These are phyloP conservation scores for Microvelia longipes DNA, from an alignment of 1,140 invertebrate genomes.

Conservation along the genomic window DNA sequence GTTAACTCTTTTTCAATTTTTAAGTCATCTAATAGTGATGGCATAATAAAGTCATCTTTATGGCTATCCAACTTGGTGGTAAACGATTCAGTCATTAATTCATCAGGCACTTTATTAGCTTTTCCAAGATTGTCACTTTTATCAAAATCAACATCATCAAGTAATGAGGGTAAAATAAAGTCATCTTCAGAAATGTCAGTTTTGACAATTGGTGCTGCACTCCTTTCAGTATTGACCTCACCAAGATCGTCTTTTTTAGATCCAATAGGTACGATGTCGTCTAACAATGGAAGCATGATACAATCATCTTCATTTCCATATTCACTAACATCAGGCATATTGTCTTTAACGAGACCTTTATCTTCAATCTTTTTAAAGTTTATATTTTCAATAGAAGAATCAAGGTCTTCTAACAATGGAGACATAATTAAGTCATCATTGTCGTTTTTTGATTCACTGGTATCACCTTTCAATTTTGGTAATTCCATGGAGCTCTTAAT, in stretches of 20 bases:
- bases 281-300: background rate
- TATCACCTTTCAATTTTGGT: no score
- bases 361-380: background rate
- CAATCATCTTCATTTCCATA: background rate
- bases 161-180: background rate
- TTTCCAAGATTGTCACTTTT: background rate
- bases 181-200: background rate
- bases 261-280: background rate
- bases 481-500: no score
- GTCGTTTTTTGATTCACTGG: no score
- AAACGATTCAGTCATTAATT: no score
- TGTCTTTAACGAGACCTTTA: background rate
- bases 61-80: no score
- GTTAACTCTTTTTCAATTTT: no score
- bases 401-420: background rate
- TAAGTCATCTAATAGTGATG: no score
- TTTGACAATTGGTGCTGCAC: background rate
- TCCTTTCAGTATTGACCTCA: background rate
- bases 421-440: background rate
- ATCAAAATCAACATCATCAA: conserved; percentile 2
- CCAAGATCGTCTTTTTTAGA: background rate
- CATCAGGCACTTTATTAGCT: no score
- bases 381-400: background rate
- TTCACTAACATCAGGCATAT: background rate
- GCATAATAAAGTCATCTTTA: no score